A percentile compares a stretch with the other conserved stretches of the same genome.
phyloP scores from a whole-genome alignment of 2,113 vertebrate species.

The Paedocypris sp. region DNA sequence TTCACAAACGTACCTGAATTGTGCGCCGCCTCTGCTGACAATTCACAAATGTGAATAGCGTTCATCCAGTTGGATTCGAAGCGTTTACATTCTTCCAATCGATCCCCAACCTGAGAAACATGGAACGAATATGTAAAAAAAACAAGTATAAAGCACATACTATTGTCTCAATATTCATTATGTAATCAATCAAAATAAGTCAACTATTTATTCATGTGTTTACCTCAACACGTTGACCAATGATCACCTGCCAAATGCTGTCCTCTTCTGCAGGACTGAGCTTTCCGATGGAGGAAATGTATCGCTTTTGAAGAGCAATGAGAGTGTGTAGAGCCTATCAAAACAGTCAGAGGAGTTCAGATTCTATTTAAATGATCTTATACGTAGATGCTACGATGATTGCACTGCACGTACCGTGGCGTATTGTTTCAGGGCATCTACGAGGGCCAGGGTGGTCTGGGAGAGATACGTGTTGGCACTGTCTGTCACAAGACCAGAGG shows the following conservation, averaged over 20 bases:
- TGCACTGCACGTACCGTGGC: slow-evolving; percentile 46
- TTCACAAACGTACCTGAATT: slow-evolving; percentile 50
- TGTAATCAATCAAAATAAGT: no score
- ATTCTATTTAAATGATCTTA: background rate
- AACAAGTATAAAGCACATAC: no score
- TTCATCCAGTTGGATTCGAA: slow-evolving; percentile 56
- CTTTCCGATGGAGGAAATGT: slow-evolving; percentile 55
- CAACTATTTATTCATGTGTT: no score
- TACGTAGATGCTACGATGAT: background rate
- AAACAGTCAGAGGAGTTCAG: background rate
- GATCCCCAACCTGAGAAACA: slow-evolving; percentile 50
- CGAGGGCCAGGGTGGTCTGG: slow-evolving; percentile 60
- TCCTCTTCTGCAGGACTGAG: slow-evolving; percentile 54
- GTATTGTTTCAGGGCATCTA: slow-evolving; percentile 56
- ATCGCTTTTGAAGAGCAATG: slow-evolving; percentile 55
- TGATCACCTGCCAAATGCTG: slow-evolving; percentile 64
- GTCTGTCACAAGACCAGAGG: slow-evolving; percentile 60
- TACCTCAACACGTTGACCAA: slow-evolving; percentile 59
- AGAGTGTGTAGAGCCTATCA: slow-evolving; percentile 64
- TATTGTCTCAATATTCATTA: no score
- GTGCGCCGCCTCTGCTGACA: slow-evolving; percentile 56
- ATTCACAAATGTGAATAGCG: slow-evolving; percentile 55
- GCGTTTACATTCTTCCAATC: slow-evolving; percentile 48
- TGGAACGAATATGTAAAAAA: no score
- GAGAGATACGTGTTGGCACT: slow-evolving; percentile 63